Conservation (phyloP, 2,797 vertebrate genomes). For the Acanthurus tractus region DNA sequence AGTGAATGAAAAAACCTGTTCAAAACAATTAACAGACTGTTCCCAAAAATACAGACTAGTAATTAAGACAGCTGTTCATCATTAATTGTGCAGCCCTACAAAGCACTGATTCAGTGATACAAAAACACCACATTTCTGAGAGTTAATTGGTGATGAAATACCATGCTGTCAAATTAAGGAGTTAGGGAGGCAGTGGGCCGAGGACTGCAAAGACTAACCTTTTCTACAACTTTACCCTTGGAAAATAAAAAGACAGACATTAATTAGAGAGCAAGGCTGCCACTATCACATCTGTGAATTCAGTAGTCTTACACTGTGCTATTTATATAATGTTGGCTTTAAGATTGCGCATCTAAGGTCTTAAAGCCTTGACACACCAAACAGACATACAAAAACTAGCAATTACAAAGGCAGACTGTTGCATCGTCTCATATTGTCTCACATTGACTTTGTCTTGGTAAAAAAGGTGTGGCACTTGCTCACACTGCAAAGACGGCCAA, state of each 20-base stretch:
- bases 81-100: slow-evolving; percentile 60
- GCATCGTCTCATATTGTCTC: no score
- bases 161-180: slow-evolving; percentile 66
- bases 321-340: not conserved
- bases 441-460: no score
- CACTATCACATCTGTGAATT: slow-evolving; percentile 15
- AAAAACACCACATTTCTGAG: not conserved
- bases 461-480: no score
- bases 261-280: slow-evolving; percentile 41
- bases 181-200: slow-evolving; percentile 13
- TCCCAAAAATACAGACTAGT: not conserved
- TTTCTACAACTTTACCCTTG: slow-evolving; percentile 85
- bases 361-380: not conserved
- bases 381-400: no score
- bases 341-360: not conserved
- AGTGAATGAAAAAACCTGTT: not conserved
- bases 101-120: slow-evolving; percentile 14
- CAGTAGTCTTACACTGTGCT: slow-evolving; percentile 3
- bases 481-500: no score
- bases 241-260: slow-evolving; percentile 45
- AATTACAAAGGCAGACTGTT: no score
- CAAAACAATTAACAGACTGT: not conserved
- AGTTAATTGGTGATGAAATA: slow-evolving; percentile 60
- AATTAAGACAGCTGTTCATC: not conserved
- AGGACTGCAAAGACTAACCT: slow-evolving; percentile 73